These are phyloP conservation scores for Tenualosa ilisha DNA, from an alignment of 2,797 vertebrate genomes.

Conservation along the genomic window DNA sequence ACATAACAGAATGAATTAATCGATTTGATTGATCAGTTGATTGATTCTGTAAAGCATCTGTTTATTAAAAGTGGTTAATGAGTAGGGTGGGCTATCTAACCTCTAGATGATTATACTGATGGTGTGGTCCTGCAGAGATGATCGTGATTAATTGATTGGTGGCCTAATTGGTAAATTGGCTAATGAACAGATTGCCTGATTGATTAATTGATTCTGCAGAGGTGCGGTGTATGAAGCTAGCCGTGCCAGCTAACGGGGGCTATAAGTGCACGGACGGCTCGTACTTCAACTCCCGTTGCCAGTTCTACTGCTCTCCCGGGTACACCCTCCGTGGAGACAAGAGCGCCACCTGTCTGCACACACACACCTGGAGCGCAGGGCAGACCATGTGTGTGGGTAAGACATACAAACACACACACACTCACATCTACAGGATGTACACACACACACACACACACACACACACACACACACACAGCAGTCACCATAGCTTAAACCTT, in stretches of 20 bases:
- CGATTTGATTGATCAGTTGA: no score
- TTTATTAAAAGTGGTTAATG: no score
- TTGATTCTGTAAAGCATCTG: no score
- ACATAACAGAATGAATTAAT: no score
- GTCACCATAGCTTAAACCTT: no score
- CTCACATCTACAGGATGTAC: background rate
- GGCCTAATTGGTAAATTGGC: background rate
- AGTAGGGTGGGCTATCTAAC: background rate
- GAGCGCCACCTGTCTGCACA: constrained; percentile 85
- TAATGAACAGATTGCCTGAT: background rate
- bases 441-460: constrained; percentile 4
- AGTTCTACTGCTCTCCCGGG: constrained; percentile 91
- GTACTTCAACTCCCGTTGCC: constrained; percentile 94
- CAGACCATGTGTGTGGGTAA: constrained; percentile 86
- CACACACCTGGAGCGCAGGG: constrained; percentile 83
- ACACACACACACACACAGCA: constrained; percentile 12
- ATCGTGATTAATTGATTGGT: background rate
- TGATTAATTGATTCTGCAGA: constrained; percentile 70
- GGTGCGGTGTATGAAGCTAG: constrained; percentile 84
- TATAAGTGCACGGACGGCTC: constrained; percentile 94
- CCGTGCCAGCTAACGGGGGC: constrained; percentile 87
- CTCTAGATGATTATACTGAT: background rate
- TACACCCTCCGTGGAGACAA: constrained; percentile 88
- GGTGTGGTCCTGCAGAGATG: background rate
- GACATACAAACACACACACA: constrained; percentile 28